phyloP scores from a whole-genome alignment of 2,797 vertebrate species.

The Poeciliopsis presidionis region DNA sequence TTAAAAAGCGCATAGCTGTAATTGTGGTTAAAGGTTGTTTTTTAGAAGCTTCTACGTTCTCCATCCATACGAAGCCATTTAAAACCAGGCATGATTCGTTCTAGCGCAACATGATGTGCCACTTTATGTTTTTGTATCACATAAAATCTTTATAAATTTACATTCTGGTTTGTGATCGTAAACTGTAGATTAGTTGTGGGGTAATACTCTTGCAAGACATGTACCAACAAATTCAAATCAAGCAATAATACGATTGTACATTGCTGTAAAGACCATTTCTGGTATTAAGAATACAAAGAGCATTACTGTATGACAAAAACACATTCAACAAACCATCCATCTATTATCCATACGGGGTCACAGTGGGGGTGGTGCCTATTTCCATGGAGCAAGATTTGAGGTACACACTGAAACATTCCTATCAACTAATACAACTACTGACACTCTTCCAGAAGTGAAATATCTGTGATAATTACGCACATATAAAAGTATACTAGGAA shows the following conservation, averaged over 20 bases:
- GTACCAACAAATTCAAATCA: neutral
- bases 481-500: slow-evolving; percentile 11
- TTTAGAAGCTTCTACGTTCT: too few species aligned
- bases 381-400: neutral
- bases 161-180: neutral
- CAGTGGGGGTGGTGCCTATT: neutral
- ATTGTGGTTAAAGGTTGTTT: neutral
- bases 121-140: neutral
- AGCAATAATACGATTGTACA: neutral
- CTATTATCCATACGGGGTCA: neutral
- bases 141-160: neutral
- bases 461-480: slow-evolving; percentile 23
- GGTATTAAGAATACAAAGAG: slow-evolving; percentile 31
- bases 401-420: neutral
- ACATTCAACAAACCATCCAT: slow-evolving; percentile 48
- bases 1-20: neutral
- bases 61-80: neutral
- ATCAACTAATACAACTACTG: slow-evolving; percentile 19
- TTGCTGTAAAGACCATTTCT: neutral
- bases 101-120: neutral
- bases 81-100: neutral
- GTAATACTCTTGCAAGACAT: neutral
- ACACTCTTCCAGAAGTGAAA: slow-evolving; percentile 19
- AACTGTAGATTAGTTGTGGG: neutral
- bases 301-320: slow-evolving; percentile 46